phyloP scores from a whole-genome alignment of 2,113 vertebrate genomes.

The Ceuthmochares aereus region DNA sequence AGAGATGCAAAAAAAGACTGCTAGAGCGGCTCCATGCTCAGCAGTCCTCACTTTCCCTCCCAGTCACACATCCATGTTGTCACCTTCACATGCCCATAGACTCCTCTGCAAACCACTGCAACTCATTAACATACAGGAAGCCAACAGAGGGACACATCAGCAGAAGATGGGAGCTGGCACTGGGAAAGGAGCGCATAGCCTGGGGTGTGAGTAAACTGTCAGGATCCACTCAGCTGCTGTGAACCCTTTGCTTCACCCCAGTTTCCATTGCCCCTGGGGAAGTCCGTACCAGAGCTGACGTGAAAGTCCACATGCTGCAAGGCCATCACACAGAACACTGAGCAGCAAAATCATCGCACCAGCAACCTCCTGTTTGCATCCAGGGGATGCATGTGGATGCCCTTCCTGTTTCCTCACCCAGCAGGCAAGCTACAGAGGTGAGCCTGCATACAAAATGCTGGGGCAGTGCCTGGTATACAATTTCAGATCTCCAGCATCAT shows the following conservation, averaged over 20 bases:
- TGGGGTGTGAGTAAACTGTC: neutral
- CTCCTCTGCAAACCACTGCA: neutral
- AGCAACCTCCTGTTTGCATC: neutral
- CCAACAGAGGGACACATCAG: neutral
- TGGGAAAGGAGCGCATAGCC: neutral
- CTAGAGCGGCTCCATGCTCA: neutral
- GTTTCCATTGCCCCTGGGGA: neutral
- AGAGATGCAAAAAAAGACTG: neutral
- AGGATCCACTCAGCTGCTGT: neutral
- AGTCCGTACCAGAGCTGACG: neutral
- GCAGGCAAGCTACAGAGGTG: neutral
- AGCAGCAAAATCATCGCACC: neutral
- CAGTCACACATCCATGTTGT: accelerated
- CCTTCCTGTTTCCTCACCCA: neutral
- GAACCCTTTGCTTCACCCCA: neutral
- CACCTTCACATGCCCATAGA: neutral
- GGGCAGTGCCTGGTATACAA: neutral
- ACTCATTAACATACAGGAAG: neutral
- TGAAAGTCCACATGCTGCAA: accelerated
- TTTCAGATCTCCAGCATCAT: accelerated
- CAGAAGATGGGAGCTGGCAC: neutral
- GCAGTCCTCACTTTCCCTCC: neutral
- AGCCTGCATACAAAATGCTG: accelerated
- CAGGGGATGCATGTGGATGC: neutral
- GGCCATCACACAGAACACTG: accelerated